Conservation (phyloP, 2,113 vertebrate species). For the Labeo catla region DNA sequence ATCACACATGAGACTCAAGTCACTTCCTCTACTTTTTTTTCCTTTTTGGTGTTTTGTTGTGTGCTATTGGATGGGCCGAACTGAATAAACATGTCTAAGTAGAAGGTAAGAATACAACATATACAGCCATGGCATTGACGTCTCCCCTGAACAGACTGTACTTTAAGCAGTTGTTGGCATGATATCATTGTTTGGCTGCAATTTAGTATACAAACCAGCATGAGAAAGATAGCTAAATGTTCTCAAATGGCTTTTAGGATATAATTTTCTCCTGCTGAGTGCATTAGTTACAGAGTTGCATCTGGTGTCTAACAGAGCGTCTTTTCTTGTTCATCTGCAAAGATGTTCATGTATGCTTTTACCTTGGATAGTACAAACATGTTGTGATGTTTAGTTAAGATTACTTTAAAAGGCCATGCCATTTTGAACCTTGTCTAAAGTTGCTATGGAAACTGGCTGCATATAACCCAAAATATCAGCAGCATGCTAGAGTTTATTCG, state of each 20-base stretch:
- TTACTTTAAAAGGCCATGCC: slow-evolving; percentile 3
- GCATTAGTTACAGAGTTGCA: background rate
- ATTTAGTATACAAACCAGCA: background rate
- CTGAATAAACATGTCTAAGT: slow-evolving; percentile 76
- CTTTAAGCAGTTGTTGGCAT: slow-evolving; percentile 19
- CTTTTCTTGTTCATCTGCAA: background rate
- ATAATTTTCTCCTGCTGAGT: background rate
- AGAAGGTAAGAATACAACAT: slow-evolving; percentile 85
- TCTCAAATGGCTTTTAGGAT: background rate
- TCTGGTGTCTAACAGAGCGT: background rate
- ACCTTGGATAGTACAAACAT: too few species aligned
- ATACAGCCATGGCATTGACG: slow-evolving; percentile 25
- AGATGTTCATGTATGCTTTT: background rate
- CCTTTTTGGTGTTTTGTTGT: slow-evolving; percentile 48
- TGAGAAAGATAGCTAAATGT: slow-evolving; percentile 9
- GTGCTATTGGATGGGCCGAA: slow-evolving; percentile 81
- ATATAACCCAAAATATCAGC: background rate
- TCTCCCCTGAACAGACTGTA: slow-evolving; percentile 43
- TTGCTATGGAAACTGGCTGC: background rate
- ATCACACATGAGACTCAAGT: background rate
- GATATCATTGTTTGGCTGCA: slow-evolving; percentile 4
- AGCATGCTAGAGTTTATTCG: background rate
- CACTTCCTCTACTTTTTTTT: background rate
- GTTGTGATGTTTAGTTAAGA: background rate
- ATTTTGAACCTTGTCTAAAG: background rate